Conservation (phyloP, 2,113 vertebrate species). For the Theristicus caerulescens region DNA sequence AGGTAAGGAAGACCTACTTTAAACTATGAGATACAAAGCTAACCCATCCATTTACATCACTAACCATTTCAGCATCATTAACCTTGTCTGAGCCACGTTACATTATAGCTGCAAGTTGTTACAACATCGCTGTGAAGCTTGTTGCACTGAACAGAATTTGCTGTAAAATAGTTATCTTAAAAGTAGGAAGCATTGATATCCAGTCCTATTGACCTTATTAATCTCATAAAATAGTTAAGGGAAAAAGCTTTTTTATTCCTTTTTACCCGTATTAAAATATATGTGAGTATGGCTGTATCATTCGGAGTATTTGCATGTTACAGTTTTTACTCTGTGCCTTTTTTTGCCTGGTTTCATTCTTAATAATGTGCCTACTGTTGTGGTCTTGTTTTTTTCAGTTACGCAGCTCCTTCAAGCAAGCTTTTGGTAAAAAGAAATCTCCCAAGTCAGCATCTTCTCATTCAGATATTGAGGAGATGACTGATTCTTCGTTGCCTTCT, state of each 20-base stretch:
- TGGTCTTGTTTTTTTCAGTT: conserved; percentile 77
- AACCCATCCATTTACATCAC: conserved; percentile 73
- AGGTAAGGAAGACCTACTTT: conserved; percentile 89
- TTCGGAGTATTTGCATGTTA: conserved; percentile 65
- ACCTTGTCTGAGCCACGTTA: conserved; percentile 47
- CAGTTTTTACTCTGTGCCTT: neutral
- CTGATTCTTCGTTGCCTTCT: conserved; percentile 91
- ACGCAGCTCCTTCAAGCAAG: conserved; percentile 98
- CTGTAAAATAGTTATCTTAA: neutral
- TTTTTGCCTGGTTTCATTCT: neutral
- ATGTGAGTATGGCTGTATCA: conserved; percentile 12
- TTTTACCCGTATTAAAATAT: neutral
- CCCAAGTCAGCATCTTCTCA: conserved; percentile 98
- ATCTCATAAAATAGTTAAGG: conserved; percentile 49
- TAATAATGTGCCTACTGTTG: neutral
- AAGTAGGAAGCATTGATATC: conserved; percentile 34
- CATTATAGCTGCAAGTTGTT: conserved; percentile 29
- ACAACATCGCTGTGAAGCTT: neutral
- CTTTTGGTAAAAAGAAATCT: conserved; percentile 98
- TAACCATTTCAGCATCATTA: conserved; percentile 70
- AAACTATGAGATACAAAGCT: conserved; percentile 71
- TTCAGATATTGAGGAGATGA: conserved; percentile 99
- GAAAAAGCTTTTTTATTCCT: neutral
- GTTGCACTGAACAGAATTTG: conserved; percentile 47
- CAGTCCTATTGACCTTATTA: conserved; percentile 53